Conservation (phyloP, 2,113 vertebrate genomes). For the Corvus cornix region DNA sequence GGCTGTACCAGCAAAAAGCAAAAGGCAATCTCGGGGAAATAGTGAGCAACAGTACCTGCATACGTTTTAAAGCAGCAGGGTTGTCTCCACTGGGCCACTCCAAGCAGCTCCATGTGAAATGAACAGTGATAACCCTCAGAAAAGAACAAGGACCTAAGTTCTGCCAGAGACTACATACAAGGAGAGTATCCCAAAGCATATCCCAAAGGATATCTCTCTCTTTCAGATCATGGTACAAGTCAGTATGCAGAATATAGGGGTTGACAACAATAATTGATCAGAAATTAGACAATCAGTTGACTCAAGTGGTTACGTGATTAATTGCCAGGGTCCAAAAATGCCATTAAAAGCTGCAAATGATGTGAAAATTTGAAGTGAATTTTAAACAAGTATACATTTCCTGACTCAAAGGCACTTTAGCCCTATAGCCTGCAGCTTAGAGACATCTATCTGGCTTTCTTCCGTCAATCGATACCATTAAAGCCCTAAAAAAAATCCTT, state of each 20-base stretch:
- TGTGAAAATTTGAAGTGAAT: constrained; percentile 66
- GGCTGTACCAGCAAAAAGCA: background rate
- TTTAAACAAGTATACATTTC: constrained; percentile 65
- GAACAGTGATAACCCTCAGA: background rate
- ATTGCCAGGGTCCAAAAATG: constrained; percentile 35
- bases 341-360: constrained; percentile 65
- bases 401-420: constrained; percentile 57
- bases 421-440: constrained; percentile 5
- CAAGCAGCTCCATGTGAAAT: background rate
- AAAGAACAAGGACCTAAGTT: background rate
- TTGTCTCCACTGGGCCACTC: background rate
- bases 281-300: constrained; percentile 33
- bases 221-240: background rate
- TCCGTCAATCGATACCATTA: constrained; percentile 74
- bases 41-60: background rate
- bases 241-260: background rate
- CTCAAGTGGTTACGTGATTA: background rate
- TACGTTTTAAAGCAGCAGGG: background rate
- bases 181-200: background rate
- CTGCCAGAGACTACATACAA: background rate
- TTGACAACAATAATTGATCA: constrained; percentile 47
- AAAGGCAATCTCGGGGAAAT: background rate
- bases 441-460: constrained; percentile 63
- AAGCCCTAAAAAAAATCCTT: constrained; percentile 58
- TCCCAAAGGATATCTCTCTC: background rate